Percentiles rank a stretch among this genome's conserved stretches.
phyloP scores from a whole-genome alignment of 2,888 invertebrate species.

The Lepetodrilus schrolli region DNA sequence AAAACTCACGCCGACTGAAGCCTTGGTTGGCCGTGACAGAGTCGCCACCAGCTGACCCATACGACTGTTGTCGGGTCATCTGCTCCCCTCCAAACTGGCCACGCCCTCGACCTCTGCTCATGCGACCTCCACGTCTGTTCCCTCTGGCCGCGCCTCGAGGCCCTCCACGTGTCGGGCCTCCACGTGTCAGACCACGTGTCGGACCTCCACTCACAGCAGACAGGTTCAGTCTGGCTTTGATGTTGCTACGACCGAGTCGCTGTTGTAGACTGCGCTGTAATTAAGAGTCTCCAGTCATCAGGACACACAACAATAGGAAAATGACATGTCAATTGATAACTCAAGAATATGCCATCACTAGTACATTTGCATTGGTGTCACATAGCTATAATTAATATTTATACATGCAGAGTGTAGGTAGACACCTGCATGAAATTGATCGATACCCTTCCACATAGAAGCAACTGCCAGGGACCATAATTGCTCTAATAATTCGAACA shows the following conservation, averaged over 20 bases:
- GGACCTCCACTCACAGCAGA: conserved; percentile 53
- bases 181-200: conserved; percentile 34
- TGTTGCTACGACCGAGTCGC: conserved; percentile 52
- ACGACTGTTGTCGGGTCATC: not conserved
- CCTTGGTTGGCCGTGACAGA: not conserved
- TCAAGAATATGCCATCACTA: too few species aligned
- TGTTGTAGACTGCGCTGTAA: conserved; percentile 51
- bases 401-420: too few species aligned
- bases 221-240: conserved; percentile 65
- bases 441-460: too few species aligned
- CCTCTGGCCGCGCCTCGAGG: conserved; percentile 18
- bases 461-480: too few species aligned
- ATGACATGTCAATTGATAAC: too few species aligned
- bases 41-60: not conserved
- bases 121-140: conserved; percentile 12
- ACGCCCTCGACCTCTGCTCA: conserved; percentile 36
- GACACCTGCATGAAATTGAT: too few species aligned
- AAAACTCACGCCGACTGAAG: not conserved
- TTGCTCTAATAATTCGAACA: too few species aligned
- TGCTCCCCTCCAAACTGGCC: conserved; percentile 6
- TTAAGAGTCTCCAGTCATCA: too few species aligned
- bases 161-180: too few species aligned
- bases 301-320: not conserved
- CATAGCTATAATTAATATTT: too few species aligned
- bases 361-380: too few species aligned